phyloP scores from a whole-genome alignment of 2,113 vertebrate genomes.

The Ardeotis arabs region DNA sequence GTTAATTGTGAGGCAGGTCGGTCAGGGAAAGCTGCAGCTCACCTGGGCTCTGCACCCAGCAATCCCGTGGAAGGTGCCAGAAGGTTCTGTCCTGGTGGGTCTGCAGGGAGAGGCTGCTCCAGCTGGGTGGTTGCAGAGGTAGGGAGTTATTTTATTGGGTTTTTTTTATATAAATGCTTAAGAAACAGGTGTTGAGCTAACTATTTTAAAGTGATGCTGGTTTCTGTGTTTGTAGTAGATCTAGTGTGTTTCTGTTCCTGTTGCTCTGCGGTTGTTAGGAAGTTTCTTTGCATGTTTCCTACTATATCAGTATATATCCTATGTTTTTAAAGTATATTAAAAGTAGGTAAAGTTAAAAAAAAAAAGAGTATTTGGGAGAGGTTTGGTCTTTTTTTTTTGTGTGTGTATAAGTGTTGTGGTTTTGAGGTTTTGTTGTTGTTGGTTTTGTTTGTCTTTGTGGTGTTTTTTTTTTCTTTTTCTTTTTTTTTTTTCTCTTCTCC shows the following conservation, averaged over 20 bases:
- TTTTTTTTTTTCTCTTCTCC: rapidly evolving
- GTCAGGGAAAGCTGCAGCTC: no score
- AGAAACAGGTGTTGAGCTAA: rapidly evolving
- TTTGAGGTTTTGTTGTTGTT: no score
- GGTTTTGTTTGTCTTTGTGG: background rate
- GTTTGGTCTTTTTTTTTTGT: no score
- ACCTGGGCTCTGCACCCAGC: rapidly evolving
- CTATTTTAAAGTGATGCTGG: rapidly evolving
- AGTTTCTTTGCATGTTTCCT: rapidly evolving
- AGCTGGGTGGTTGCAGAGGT: background rate
- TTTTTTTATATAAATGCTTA: rapidly evolving
- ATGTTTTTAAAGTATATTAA: no score
- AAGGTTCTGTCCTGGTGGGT: rapidly evolving
- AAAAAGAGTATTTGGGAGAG: no score
- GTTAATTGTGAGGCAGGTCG: background rate
- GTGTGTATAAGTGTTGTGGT: no score
- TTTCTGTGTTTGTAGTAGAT: rapidly evolving
- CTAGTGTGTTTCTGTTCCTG: rapidly evolving
- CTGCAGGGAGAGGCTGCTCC: rapidly evolving
- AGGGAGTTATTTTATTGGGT: rapidly evolving
- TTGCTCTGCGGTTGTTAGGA: rapidly evolving
- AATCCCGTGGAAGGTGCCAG: rapidly evolving
- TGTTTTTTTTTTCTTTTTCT: background rate
- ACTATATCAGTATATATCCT: no score
- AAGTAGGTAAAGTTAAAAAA: no score